phyloP scores from a whole-genome alignment of 2,113 vertebrate species.

The Seriola aureovittata region DNA sequence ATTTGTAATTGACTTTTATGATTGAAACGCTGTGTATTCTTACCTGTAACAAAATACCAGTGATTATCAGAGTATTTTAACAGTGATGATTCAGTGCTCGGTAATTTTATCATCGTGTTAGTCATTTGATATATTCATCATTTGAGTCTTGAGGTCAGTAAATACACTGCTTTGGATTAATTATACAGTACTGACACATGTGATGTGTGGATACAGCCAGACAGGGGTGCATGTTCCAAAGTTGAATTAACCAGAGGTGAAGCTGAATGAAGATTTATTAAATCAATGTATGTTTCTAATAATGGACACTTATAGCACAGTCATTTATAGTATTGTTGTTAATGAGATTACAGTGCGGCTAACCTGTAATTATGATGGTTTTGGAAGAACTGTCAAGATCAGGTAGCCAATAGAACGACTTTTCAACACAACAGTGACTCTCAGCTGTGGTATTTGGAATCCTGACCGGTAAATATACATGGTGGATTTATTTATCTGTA shows the following conservation, averaged over 20 bases:
- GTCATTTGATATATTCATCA: not conserved
- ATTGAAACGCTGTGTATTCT: not conserved
- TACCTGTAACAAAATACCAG: not conserved
- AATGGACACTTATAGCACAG: no score
- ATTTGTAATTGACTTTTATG: not conserved
- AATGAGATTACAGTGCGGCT: not conserved
- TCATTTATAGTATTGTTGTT: not conserved
- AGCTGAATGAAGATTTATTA: no score
- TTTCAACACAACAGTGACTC: not conserved
- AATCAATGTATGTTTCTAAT: no score
- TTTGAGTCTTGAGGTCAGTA: not conserved
- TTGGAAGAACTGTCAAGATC: not conserved
- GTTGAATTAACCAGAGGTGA: not conserved
- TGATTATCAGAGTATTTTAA: not conserved
- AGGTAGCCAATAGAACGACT: not conserved
- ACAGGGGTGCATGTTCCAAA: not conserved
- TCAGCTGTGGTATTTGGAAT: not conserved
- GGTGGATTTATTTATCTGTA: no score
- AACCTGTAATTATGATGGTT: not conserved
- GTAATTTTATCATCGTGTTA: not conserved
- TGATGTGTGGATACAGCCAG: no score
- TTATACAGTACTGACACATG: not conserved
- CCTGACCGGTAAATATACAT: not conserved
- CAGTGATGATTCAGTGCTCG: constrained; percentile 8
- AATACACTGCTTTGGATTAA: not conserved